A percentile compares a stretch with the other conserved stretches of the same genome.
Conservation (phyloP, 2,888 invertebrate genomes). For the Teleogryllus oceanicus region DNA sequence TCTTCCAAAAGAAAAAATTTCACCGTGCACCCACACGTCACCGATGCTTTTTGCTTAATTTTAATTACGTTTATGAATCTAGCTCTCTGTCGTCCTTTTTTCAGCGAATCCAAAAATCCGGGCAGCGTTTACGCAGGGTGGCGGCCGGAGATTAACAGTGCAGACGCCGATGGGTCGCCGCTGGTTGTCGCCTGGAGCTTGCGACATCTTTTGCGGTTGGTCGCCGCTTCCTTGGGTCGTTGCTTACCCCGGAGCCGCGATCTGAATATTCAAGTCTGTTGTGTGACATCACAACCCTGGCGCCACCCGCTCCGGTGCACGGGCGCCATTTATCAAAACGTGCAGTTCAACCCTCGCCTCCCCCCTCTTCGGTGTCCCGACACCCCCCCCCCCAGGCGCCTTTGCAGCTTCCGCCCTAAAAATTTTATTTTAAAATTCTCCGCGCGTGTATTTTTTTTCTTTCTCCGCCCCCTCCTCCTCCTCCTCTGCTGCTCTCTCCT, state of each 20-base stretch:
- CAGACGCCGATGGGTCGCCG: neutral
- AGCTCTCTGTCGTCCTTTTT: no score
- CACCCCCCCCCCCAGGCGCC: no score
- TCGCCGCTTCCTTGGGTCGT: neutral
- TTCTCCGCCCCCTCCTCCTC: neutral
- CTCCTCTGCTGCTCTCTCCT: neutral
- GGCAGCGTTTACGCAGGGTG: no score
- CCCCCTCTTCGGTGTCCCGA: neutral
- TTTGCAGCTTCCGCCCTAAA: no score
- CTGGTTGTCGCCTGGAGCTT: neutral
- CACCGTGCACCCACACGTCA: no score
- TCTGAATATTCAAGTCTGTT: conserved; percentile 6
- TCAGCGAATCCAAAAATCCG: no score
- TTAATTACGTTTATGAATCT: no score
- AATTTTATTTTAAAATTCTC: no score
- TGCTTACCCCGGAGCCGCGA: no score
- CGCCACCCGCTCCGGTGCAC: neutral
- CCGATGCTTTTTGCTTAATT: no score
- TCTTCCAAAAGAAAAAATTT: no score
- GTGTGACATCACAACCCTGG: neutral
- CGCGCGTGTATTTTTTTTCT: no score
- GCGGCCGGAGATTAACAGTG: neutral
- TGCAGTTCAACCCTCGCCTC: neutral
- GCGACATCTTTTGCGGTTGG: neutral
- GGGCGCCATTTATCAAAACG: neutral